Conservation (phyloP, 2,113 vertebrate genomes). For the Mungos mungo region DNA sequence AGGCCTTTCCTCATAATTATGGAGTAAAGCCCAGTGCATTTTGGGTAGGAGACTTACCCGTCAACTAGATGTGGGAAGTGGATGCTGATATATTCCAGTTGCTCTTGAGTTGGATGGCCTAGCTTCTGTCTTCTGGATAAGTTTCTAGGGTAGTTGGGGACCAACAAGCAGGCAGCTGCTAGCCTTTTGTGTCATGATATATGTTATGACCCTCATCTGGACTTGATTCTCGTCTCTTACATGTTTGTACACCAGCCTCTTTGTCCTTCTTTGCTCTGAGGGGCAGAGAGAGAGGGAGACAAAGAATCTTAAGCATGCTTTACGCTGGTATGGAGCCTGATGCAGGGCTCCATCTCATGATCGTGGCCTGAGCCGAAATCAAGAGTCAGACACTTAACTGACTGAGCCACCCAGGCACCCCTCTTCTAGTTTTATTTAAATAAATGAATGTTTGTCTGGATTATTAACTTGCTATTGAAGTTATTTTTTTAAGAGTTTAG, state of each 20-base stretch:
- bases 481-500: constrained; percentile 51
- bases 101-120: not conserved
- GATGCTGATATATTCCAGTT: not conserved
- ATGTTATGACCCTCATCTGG: not conserved
- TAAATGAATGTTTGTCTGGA: not conserved
- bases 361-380: too few relatives aligned
- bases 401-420: too few relatives aligned
- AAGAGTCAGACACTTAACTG: too few relatives aligned
- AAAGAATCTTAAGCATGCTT: not conserved
- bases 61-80: not conserved
- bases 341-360: too few relatives aligned
- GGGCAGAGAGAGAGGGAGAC: not conserved
- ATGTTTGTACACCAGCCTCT: not conserved
- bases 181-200: fast-evolving
- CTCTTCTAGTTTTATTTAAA: constrained; percentile 31
- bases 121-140: not conserved
- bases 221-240: not conserved
- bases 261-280: not conserved
- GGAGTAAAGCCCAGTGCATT: not conserved
- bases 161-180: not conserved
- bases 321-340: too few relatives aligned
- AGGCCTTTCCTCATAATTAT: not conserved
- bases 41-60: not conserved
- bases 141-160: not conserved
- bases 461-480: not conserved